phyloP scores from a whole-genome alignment of 2,113 vertebrate species.

The Semnornis frantzii region DNA sequence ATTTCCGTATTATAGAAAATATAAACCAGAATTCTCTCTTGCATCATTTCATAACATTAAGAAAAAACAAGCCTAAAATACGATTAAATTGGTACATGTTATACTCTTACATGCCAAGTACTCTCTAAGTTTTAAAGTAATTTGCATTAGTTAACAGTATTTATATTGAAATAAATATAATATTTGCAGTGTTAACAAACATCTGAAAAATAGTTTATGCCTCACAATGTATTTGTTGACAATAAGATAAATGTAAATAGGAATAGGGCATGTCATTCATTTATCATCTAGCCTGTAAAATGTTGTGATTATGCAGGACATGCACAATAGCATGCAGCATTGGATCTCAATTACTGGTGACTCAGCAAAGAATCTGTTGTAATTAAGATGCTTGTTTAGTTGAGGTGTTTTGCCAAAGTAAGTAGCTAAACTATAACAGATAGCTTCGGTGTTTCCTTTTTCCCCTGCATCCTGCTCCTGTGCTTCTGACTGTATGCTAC shows the following conservation, averaged over 20 bases:
- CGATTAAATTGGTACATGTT: background rate
- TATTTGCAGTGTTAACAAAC: background rate
- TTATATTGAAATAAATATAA: background rate
- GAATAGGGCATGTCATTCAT: background rate
- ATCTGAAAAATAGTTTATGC: background rate
- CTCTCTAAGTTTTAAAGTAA: background rate
- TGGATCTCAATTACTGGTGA: background rate
- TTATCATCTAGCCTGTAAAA: background rate
- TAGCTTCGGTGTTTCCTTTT: background rate
- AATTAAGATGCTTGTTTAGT: background rate
- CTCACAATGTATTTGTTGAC: background rate
- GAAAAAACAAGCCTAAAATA: background rate
- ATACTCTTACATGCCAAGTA: background rate
- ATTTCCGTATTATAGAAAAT: background rate
- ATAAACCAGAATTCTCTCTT: background rate
- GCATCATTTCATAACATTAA: background rate
- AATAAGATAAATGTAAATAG: background rate
- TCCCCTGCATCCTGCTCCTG: accelerated
- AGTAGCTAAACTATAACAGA: too few relatives aligned
- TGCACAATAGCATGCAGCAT: background rate
- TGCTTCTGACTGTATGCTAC: background rate
- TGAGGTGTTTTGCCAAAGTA: background rate
- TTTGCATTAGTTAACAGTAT: background rate
- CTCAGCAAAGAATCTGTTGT: background rate
- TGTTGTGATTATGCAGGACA: background rate